Conservation (phyloP, 2,888 invertebrate species). For the Aleiodes leptofemur region DNA sequence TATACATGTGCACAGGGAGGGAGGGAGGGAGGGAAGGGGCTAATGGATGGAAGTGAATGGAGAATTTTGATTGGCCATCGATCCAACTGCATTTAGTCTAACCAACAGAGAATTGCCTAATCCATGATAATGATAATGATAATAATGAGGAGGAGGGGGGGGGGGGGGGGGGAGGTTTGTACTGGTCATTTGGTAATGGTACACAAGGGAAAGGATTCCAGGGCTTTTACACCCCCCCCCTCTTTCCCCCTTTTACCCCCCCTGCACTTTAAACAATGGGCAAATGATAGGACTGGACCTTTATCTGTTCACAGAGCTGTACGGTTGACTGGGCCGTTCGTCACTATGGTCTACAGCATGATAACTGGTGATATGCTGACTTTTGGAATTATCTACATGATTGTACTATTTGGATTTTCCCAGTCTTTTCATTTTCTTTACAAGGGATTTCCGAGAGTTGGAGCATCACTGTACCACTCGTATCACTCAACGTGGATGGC, state of each 20-base stretch:
- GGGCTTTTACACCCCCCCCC: too few species aligned
- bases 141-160: constrained; percentile 40
- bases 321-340: constrained; percentile 97
- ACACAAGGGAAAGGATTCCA: too few species aligned
- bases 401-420: constrained; percentile 96
- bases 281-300: too few species aligned
- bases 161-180: background rate
- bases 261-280: too few species aligned
- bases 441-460: constrained; percentile 90
- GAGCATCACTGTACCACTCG: constrained; percentile 87
- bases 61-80: constrained; percentile 29
- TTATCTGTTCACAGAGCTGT: constrained; percentile 76
- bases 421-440: constrained; percentile 97
- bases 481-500: constrained; percentile 98
- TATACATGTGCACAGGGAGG: background rate
- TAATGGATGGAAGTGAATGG: constrained; percentile 7
- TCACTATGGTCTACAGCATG: constrained; percentile 99
- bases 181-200: background rate
- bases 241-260: too few species aligned
- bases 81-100: background rate
- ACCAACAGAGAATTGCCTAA: background rate
- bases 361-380: constrained; percentile 99
- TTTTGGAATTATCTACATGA: constrained; percentile 97
- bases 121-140: constrained; percentile 34
- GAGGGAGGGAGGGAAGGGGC: too few species aligned